Evolutionary conservation across 2,888 invertebrate species (phyloP).

Genomic region (Hydraecia micacea): DNA sequence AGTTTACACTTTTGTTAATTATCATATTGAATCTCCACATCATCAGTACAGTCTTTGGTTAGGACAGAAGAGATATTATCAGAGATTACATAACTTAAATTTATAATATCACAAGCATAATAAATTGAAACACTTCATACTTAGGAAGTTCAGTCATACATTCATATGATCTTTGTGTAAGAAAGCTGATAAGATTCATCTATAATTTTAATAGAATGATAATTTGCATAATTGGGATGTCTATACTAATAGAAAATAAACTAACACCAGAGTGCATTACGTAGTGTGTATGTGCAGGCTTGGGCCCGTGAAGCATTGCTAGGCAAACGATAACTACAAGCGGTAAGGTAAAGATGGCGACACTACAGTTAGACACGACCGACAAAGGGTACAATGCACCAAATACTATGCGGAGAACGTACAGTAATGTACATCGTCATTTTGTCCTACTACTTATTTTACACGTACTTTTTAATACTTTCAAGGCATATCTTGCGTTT

Average conservation of each 20-base stretch:
- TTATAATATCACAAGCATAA: slow-evolving; percentile 89
- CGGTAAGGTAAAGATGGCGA: slow-evolving; percentile 74
- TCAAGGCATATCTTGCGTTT: slow-evolving; percentile 85
- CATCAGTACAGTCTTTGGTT: slow-evolving; percentile 88
- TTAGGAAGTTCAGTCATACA: slow-evolving; percentile 73
- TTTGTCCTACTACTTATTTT: slow-evolving; percentile 85
- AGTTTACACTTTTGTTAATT: slow-evolving; percentile 76
- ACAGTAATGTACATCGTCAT: slow-evolving; percentile 87
- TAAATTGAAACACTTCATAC: slow-evolving; percentile 76
- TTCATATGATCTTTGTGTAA: slow-evolving; percentile 58
- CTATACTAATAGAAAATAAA: slow-evolving; percentile 59
- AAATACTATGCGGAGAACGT: slow-evolving; percentile 88
- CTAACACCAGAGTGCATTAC: slow-evolving; percentile 76
- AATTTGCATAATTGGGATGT: slow-evolving; percentile 58
- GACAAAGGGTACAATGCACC: slow-evolving; percentile 88
- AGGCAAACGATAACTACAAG: slow-evolving; percentile 71
- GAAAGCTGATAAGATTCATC: slow-evolving; percentile 64
- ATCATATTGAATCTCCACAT: slow-evolving; percentile 78
- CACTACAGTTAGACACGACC: slow-evolving; percentile 73
- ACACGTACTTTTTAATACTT: slow-evolving; percentile 89
- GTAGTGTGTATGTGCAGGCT: slow-evolving; percentile 47
- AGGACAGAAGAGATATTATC: slow-evolving; percentile 84
- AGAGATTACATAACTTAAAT: slow-evolving; percentile 84
- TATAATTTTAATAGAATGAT: slow-evolving; percentile 55
- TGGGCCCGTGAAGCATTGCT: slow-evolving; percentile 49